phyloP scores from a whole-genome alignment of 2,888 invertebrate genomes.

The Folsomia candida region DNA sequence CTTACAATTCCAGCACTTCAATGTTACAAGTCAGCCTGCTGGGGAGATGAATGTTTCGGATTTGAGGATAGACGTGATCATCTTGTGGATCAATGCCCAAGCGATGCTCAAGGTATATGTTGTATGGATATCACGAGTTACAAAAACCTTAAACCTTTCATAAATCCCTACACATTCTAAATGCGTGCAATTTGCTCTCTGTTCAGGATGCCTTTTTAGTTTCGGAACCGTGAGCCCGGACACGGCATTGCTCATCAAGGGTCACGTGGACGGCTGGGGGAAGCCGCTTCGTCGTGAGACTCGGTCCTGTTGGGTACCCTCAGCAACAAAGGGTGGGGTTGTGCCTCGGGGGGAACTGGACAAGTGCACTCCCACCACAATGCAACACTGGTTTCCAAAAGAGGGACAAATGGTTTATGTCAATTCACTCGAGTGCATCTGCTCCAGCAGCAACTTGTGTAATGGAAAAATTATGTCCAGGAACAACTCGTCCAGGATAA shows the following conservation, averaged over 20 bases:
- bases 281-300: background rate
- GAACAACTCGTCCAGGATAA: too few species aligned
- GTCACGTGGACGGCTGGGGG: too few species aligned
- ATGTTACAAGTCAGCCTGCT: background rate
- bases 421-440: background rate
- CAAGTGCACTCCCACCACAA: background rate
- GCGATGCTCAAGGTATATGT: background rate
- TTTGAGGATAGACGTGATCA: background rate
- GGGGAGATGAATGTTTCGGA: background rate
- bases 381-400: background rate
- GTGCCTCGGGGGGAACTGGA: background rate
- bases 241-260: background rate
- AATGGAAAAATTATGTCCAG: background rate
- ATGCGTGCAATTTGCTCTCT: too few species aligned
- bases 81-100: background rate
- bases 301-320: background rate
- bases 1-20: background rate
- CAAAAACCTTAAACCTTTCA: too few species aligned
- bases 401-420: background rate
- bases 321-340: background rate
- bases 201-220: background rate
- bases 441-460: background rate
- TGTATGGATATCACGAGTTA: too few species aligned
- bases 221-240: background rate
- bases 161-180: too few species aligned